phyloP scores from a whole-genome alignment of 2,797 vertebrate species.

The Chloroceryle inda region DNA sequence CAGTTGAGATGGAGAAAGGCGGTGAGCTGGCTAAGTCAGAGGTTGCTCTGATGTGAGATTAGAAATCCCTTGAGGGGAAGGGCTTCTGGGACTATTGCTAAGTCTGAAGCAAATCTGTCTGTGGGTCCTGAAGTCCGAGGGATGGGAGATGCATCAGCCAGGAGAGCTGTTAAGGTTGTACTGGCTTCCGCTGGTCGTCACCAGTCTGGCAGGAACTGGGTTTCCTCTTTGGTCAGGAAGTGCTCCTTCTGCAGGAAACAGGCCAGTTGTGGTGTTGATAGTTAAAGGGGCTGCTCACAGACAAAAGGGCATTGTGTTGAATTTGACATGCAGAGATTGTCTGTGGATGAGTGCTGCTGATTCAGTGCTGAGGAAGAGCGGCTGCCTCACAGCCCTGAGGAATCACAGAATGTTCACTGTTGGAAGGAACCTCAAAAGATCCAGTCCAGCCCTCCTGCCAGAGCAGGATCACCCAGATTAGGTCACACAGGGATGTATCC shows the following conservation, averaged over 20 bases:
- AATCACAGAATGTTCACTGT: no score
- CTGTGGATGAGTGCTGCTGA: not conserved
- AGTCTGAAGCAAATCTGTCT: not conserved
- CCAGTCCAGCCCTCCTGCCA: no score
- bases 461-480: no score
- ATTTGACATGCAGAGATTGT: not conserved
- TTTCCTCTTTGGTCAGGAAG: constrained; percentile 29
- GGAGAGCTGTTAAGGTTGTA: not conserved
- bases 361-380: not conserved
- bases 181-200: not conserved
- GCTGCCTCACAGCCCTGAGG: not conserved
- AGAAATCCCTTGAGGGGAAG: not conserved
- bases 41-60: not conserved
- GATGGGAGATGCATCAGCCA: not conserved
- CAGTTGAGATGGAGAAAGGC: not conserved
- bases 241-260: not conserved
- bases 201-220: not conserved
- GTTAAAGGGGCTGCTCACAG: constrained; percentile 8
- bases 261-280: not conserved
- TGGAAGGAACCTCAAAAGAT: no score
- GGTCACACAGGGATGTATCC: no score
- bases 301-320: not conserved
- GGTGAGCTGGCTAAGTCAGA: not conserved
- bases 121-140: not conserved
- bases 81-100: not conserved